These are phyloP conservation scores for Epistrophe eligans DNA, from an alignment of 2,888 invertebrate species.

Conservation along the genomic window DNA sequence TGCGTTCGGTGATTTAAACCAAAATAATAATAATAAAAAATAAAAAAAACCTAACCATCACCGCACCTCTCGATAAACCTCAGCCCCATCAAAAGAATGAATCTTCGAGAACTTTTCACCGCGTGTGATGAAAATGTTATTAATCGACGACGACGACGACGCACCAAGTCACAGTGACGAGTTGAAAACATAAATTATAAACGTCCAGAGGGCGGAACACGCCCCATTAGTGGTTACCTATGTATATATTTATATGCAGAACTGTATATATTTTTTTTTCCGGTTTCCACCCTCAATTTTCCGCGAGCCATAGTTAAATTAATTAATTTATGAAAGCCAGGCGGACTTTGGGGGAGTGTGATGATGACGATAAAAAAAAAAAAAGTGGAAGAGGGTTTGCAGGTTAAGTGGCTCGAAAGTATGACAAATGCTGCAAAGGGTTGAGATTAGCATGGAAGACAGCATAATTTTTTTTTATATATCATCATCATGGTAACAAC, in stretches of 20 bases:
- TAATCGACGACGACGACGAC: constrained; percentile 58
- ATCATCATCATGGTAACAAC: constrained; percentile 50
- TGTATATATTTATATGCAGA: constrained; percentile 13
- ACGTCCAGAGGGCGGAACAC: constrained; percentile 38
- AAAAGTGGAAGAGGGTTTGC: constrained; percentile 28
- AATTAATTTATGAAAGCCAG: constrained; percentile 68
- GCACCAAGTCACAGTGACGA: constrained; percentile 33
- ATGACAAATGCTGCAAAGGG: constrained; percentile 74
- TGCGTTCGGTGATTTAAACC: constrained; percentile 55
- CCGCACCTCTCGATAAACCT: constrained; percentile 40
- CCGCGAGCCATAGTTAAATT: constrained; percentile 50
- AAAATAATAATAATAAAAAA: constrained; percentile 11
- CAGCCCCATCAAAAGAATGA: constrained; percentile 40
- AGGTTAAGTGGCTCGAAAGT: constrained; percentile 74
- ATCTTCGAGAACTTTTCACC: constrained; percentile 69
- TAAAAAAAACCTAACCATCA: background rate
- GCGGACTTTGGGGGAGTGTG: constrained; percentile 7
- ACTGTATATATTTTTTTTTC: constrained; percentile 2
- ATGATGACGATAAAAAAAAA: background rate
- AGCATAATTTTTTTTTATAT: constrained; percentile 72
- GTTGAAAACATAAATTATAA: constrained; percentile 49
- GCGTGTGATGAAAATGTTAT: constrained; percentile 69
- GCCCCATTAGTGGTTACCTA: constrained; percentile 38
- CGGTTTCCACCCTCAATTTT: constrained; percentile 5
- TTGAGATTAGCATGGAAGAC: constrained; percentile 73